Percentiles rank a stretch among this genome's conserved stretches.
These are phyloP conservation scores for Sebastes iracundus DNA, from an alignment of 2,797 vertebrate genomes.

Conservation along the genomic window DNA sequence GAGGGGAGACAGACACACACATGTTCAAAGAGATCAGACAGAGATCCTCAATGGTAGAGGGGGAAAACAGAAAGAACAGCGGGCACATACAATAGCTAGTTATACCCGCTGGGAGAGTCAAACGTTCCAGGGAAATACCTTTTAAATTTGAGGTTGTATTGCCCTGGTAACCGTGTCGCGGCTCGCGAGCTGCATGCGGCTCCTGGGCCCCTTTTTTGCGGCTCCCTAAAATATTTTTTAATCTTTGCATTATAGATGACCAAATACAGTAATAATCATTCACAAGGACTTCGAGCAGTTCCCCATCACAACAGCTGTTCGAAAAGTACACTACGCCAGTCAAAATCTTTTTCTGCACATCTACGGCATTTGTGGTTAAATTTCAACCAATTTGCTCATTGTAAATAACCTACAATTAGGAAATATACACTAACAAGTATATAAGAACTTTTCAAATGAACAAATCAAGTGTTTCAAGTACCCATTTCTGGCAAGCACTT, in stretches of 20 bases:
- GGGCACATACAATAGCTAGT: conserved; percentile 64
- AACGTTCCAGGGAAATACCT: conserved; percentile 78
- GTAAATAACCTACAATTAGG: background rate
- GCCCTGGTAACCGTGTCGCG: conserved; percentile 81
- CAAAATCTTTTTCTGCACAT: conserved; percentile 25
- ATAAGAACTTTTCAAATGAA: background rate
- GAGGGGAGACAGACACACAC: conserved; percentile 38
- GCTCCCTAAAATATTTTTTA: conserved; percentile 84
- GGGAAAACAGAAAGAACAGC: conserved; percentile 69
- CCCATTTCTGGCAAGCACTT: background rate
- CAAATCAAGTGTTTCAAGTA: background rate
- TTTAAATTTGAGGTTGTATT: conserved; percentile 82
- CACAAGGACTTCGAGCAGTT: conserved; percentile 69
- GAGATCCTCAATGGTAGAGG: conserved; percentile 32
- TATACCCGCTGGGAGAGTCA: conserved; percentile 73
- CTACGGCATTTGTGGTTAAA: background rate
- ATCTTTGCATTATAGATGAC: conserved; percentile 80
- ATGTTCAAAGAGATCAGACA: conserved; percentile 34
- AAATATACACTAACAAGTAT: background rate
- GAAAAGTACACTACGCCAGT: conserved; percentile 48
- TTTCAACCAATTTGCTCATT: conserved; percentile 26
- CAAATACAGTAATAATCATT: conserved; percentile 75
- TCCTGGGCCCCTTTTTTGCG: conserved; percentile 85
- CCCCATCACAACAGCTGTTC: conserved; percentile 56
- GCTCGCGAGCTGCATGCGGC: conserved; percentile 81